Evolutionary conservation across 2,113 vertebrate genomes (phyloP), one percentile per base, ranked within the genome.

Genomic region (Gymnobelideus leadbeateri): DNA sequence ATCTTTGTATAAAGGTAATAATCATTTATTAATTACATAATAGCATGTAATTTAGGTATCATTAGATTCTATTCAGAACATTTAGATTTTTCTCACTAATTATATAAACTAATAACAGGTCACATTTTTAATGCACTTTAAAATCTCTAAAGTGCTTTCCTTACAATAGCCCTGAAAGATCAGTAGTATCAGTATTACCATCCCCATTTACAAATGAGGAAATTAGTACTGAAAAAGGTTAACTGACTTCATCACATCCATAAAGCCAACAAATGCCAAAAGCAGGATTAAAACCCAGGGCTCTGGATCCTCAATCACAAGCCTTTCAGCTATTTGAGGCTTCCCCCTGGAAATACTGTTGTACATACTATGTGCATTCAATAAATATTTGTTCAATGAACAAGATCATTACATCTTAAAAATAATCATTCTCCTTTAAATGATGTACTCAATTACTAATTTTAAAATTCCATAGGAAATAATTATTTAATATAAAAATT

Each of bases 381-480:
- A 28, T 47, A 52, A n/a, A 12, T 37, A 31, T 21, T 90, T 94
- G 31, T 84, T 68, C 5, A 23, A 46, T 52, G n/a, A 95, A 93
- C 37, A 53, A 47, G 91, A 2, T 49, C 14, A 51, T 43, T 11
- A 26, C 9, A 53, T 51, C 24, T 28, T 37, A 90, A 19, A 26
- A 89, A 0, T 68, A 91, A 91, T 94, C 61, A 89, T 91, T 77
- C 94, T 2, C 0, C 89, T 95, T 95, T 92, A 94, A 93, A 94
- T 89, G 68, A 43, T 25, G 51, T 23, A 47, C 0, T 51, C 53
- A 89, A 89, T 96, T 92, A 57, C 84, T 84, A 43, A 93, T 89
- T 95, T 96, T 95, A 96, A 68, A 95, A 97, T 55, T 93, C 91
- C 28, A 93, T 94, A 92, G 94, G 54, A 94, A 92, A 92, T 93